A percentile compares a stretch with the other conserved stretches of the same genome.
Evolutionary conservation across 2,888 invertebrate species (phyloP).

Genomic region (Lacanobia wlatinum): DNA sequence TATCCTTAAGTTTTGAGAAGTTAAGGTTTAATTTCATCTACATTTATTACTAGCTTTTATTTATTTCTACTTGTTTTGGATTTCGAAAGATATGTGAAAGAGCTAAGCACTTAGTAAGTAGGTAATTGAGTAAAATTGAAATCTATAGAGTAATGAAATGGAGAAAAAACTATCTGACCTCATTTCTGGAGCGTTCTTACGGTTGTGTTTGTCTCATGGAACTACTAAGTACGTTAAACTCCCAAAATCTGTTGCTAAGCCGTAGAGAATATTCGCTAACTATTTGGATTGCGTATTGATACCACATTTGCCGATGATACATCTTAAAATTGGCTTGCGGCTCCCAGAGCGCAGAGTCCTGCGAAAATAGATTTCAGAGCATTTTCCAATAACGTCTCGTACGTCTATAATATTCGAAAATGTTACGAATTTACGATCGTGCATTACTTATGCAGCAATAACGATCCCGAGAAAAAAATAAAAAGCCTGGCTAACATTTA

Average conservation of each 20-base stretch:
- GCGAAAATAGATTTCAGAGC: slow-evolving; percentile 51
- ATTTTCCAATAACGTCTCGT: slow-evolving; percentile 44
- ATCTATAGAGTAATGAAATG: slow-evolving; percentile 19
- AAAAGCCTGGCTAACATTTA: slow-evolving; percentile 53
- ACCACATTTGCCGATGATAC: slow-evolving; percentile 39
- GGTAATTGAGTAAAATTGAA: slow-evolving; percentile 33
- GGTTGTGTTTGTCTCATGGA: slow-evolving; percentile 27
- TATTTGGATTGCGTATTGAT: slow-evolving; percentile 55
- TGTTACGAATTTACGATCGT: slow-evolving; percentile 32
- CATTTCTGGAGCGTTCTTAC: slow-evolving; percentile 21
- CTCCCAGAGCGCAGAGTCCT: slow-evolving; percentile 45
- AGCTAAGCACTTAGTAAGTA: slow-evolving; percentile 22
- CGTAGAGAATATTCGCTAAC: slow-evolving; percentile 39
- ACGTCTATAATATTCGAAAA: slow-evolving; percentile 48
- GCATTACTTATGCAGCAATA: slow-evolving; percentile 54
- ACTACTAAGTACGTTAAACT: slow-evolving; percentile 23
- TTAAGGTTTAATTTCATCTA: slow-evolving; percentile 71
- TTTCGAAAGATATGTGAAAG: slow-evolving; percentile 8
- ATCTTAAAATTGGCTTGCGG: slow-evolving; percentile 59
- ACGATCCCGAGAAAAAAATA: slow-evolving; percentile 37
- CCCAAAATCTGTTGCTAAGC: slow-evolving; percentile 47
- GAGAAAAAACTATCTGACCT: slow-evolving; percentile 32
- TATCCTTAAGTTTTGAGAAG: slow-evolving; percentile 64
- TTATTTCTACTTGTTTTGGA: slow-evolving; percentile 25
- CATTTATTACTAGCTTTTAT: slow-evolving; percentile 60